Conservation (phyloP, 2,888 invertebrate species). For the Cyaniris semiargus region DNA sequence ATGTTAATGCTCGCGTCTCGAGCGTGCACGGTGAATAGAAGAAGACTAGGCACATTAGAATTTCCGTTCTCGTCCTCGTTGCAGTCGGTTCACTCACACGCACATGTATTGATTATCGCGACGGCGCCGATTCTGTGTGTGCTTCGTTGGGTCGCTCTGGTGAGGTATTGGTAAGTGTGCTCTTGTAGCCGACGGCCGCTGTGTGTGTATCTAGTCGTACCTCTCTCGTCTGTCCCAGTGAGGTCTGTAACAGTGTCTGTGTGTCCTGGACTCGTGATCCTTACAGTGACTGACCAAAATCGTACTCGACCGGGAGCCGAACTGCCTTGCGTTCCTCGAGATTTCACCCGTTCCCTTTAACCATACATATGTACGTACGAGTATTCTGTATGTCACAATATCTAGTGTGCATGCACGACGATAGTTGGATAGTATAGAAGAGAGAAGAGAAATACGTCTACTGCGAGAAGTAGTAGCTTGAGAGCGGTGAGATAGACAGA, state of each 20-base stretch:
- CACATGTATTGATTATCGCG: conserved; percentile 85
- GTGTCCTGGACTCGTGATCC: conserved; percentile 67
- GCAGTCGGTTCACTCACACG: conserved; percentile 81
- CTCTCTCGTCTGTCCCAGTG: conserved; percentile 67
- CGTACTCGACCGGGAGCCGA: conserved; percentile 62
- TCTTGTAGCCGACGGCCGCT: conserved; percentile 54
- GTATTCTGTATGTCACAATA: conserved; percentile 77
- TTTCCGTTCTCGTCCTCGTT: conserved; percentile 52
- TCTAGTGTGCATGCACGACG: conserved; percentile 81
- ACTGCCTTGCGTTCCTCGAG: conserved; percentile 67
- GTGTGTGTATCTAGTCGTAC: conserved; percentile 67
- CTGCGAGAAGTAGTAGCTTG: conserved; percentile 75
- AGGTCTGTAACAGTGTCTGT: conserved; percentile 71
- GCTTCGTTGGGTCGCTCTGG: conserved; percentile 51
- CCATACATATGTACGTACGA: conserved; percentile 66
- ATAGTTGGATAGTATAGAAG: conserved; percentile 75
- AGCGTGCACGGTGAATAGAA: conserved; percentile 46
- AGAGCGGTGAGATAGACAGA: conserved; percentile 76
- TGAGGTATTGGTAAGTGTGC: conserved; percentile 49
- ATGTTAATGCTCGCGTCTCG: conserved; percentile 13
- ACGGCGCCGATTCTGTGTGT: conserved; percentile 76
- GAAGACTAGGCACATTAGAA: conserved; percentile 55
- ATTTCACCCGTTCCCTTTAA: conserved; percentile 56
- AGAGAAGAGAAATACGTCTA: conserved; percentile 76
- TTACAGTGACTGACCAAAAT: conserved; percentile 56